phyloP scores from a whole-genome alignment of 1,140 invertebrate species.

The Sycophila sp. region DNA sequence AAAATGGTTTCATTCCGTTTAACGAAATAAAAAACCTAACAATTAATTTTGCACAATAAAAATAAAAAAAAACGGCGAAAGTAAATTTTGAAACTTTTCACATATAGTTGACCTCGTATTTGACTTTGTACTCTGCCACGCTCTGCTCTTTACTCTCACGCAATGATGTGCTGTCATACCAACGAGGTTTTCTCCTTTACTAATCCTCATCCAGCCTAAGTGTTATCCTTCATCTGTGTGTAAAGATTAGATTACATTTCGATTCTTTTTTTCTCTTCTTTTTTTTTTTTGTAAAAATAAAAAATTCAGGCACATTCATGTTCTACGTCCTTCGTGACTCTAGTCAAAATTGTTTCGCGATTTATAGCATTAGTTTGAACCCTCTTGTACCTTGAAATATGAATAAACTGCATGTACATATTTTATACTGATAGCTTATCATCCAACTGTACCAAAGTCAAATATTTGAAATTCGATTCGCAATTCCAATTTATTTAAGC shows the following conservation, averaged over 20 bases:
- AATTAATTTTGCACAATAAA: slow-evolving; percentile 12
- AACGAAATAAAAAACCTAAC: no score
- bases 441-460: slow-evolving; percentile 21
- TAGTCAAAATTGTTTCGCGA: slow-evolving; percentile 6
- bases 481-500: no score
- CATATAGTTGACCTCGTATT: slow-evolving; percentile 54
- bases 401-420: slow-evolving; percentile 19
- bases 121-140: slow-evolving; percentile 62
- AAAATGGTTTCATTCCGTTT: slow-evolving; percentile 2
- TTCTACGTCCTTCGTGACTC: slow-evolving; percentile 28
- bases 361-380: slow-evolving; percentile 12
- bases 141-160: slow-evolving; percentile 60
- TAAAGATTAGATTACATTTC: background rate
- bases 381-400: slow-evolving; percentile 6
- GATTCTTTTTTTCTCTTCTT: slow-evolving; percentile 28
- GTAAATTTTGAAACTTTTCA: slow-evolving; percentile 42
- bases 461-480: no score
- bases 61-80: background rate
- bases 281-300: no score
- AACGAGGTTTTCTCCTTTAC: slow-evolving; percentile 57
- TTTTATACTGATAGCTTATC: slow-evolving; percentile 13
- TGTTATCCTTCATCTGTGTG: slow-evolving; percentile 26
- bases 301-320: slow-evolving; percentile 27
- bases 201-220: slow-evolving; percentile 27
- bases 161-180: slow-evolving; percentile 69